Conservation (phyloP, 2,113 vertebrate species). For the Calypte anna region DNA sequence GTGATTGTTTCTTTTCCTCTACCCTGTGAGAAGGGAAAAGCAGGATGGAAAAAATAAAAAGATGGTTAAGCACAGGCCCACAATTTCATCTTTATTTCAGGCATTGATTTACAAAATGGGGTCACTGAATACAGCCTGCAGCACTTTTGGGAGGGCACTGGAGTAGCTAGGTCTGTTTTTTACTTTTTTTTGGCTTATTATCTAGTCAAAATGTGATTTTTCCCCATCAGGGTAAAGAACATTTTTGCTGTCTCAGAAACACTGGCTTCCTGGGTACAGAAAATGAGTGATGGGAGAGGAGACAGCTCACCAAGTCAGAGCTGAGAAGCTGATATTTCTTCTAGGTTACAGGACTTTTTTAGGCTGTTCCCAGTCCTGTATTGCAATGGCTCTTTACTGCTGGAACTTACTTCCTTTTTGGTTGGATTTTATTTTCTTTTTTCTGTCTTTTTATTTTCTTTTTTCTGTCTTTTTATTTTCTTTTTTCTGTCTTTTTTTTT, state of each 20-base stretch:
- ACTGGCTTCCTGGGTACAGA: background rate
- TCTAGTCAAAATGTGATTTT: background rate
- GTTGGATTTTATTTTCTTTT: background rate
- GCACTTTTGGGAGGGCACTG: background rate
- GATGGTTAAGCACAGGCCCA: background rate
- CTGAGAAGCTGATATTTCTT: conserved; percentile 11
- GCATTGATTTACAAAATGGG: background rate
- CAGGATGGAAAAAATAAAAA: background rate
- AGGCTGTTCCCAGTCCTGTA: background rate
- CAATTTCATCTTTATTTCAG: background rate
- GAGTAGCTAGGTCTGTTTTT: background rate
- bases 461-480: background rate
- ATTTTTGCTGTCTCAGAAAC: background rate
- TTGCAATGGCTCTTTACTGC: background rate
- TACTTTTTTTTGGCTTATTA: background rate
- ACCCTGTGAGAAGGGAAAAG: background rate
- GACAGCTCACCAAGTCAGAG: background rate
- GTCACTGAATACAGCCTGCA: background rate
- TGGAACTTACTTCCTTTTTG: background rate
- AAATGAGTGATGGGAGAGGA: background rate
- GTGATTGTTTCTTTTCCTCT: background rate
- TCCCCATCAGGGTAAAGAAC: background rate
- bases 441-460: background rate
- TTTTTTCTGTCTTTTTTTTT: background rate
- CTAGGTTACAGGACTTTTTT: conserved; percentile 5